phyloP scores from a whole-genome alignment of 2,113 vertebrate genomes.

The Amia ocellicauda region DNA sequence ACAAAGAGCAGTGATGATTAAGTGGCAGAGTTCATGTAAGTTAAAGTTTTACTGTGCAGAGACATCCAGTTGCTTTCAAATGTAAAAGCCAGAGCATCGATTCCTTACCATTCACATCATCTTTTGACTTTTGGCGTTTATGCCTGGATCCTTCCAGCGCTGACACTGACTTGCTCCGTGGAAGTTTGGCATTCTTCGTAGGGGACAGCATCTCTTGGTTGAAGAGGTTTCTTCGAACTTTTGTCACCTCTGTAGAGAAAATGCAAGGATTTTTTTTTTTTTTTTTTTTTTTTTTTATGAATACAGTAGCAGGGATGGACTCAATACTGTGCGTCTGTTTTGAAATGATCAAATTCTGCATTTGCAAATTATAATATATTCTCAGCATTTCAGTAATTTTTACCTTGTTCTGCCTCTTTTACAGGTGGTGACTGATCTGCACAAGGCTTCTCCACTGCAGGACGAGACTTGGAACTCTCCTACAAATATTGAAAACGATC shows the following conservation, averaged over 20 bases:
- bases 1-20: too few species aligned
- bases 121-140: conserved; percentile 45
- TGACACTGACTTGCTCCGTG: conserved; percentile 84
- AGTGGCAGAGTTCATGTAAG: too few species aligned
- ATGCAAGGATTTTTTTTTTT: conserved; percentile 10
- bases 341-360: too few species aligned
- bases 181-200: conserved; percentile 76
- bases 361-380: too few species aligned
- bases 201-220: conserved; percentile 72
- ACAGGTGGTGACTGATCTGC: conserved; percentile 44
- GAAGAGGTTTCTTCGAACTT: conserved; percentile 92
- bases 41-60: too few species aligned
- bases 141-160: conserved; percentile 74
- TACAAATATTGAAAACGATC: too few species aligned
- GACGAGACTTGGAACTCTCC: conserved; percentile 45
- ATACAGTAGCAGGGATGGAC: too few species aligned
- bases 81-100: too few species aligned
- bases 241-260: conserved; percentile 80
- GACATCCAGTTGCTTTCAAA: too few species aligned
- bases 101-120: conserved; percentile 57
- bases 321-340: too few species aligned
- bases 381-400: too few species aligned
- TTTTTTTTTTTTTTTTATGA: too few species aligned
- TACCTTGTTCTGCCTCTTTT: conserved; percentile 84
- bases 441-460: conserved; percentile 49